A percentile compares a stretch with the other conserved stretches of the same genome.
These are phyloP conservation scores for Plectrocnemia conspersa DNA, from an alignment of 1,140 invertebrate genomes.

Conservation along the genomic window DNA sequence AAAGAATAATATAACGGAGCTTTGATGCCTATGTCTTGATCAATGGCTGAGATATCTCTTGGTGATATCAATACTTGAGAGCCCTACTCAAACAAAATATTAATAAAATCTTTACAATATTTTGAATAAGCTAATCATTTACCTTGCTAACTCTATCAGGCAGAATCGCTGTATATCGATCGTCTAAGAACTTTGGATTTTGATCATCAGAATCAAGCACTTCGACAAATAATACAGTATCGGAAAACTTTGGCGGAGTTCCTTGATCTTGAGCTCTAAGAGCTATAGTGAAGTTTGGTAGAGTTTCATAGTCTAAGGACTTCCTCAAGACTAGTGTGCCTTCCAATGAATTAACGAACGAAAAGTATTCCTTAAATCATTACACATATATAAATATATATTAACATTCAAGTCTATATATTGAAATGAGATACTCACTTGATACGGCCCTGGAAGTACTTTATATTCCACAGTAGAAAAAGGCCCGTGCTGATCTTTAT, in stretches of 20 bases:
- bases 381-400: slow-evolving; percentile 6
- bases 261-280: slow-evolving; percentile 84
- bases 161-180: slow-evolving; percentile 69
- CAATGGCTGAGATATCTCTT: slow-evolving; percentile 63
- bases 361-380: slow-evolving; percentile 63
- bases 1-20: slow-evolving; percentile 66
- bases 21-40: slow-evolving; percentile 77
- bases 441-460: slow-evolving; percentile 70
- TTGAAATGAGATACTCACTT: slow-evolving; percentile 50
- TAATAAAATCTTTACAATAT: background rate
- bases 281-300: slow-evolving; percentile 74
- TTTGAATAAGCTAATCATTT: slow-evolving; percentile 26
- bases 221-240: slow-evolving; percentile 70
- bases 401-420: background rate
- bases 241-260: slow-evolving; percentile 66
- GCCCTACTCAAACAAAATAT: slow-evolving; percentile 49
- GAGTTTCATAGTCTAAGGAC: slow-evolving; percentile 77
- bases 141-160: slow-evolving; percentile 60
- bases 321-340: slow-evolving; percentile 76
- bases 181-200: slow-evolving; percentile 75
- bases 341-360: slow-evolving; percentile 81
- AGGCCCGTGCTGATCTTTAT: slow-evolving; percentile 83
- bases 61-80: slow-evolving; percentile 54
- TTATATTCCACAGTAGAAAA: slow-evolving; percentile 85
- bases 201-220: slow-evolving; percentile 90